Conservation (phyloP, 2,113 vertebrate species). For the Eonycteris spelaea region DNA sequence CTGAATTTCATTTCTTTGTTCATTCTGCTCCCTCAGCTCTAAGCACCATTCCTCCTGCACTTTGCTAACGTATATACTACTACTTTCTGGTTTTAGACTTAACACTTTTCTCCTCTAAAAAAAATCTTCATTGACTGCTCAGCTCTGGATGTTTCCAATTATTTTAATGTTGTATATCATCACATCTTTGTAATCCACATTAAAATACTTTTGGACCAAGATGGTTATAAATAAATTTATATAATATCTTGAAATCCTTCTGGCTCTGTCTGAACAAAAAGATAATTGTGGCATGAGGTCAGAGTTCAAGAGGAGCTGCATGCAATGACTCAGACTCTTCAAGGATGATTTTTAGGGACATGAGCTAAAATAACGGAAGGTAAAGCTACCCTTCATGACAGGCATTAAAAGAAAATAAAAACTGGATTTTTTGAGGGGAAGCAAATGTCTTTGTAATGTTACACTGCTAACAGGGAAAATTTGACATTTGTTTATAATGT, state of each 20-base stretch:
- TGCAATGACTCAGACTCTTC: not conserved
- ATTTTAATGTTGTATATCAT: not conserved
- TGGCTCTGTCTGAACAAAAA: not conserved
- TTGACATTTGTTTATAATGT: not conserved
- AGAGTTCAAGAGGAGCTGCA: conserved; percentile 13
- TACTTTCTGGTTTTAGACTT: not conserved
- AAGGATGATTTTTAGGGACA: not conserved
- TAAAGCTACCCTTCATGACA: not conserved
- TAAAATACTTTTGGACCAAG: not conserved
- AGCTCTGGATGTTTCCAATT: not conserved
- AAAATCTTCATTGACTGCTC: not conserved
- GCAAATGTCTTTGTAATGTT: not conserved
- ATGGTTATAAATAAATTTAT: not conserved
- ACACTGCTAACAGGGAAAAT: not conserved
- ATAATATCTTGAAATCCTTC: not conserved
- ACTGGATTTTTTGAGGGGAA: not conserved
- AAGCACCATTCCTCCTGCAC: not conserved
- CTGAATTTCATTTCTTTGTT: not conserved
- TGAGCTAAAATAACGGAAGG: not conserved
- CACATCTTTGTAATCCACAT: not conserved
- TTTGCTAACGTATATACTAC: not conserved
- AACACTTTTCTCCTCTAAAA: not conserved
- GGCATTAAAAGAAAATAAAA: conserved; percentile 45
- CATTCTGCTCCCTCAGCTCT: not conserved
- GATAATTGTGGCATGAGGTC: not conserved